Conservation (phyloP, 2,113 vertebrate genomes). For the Lota lota region DNA sequence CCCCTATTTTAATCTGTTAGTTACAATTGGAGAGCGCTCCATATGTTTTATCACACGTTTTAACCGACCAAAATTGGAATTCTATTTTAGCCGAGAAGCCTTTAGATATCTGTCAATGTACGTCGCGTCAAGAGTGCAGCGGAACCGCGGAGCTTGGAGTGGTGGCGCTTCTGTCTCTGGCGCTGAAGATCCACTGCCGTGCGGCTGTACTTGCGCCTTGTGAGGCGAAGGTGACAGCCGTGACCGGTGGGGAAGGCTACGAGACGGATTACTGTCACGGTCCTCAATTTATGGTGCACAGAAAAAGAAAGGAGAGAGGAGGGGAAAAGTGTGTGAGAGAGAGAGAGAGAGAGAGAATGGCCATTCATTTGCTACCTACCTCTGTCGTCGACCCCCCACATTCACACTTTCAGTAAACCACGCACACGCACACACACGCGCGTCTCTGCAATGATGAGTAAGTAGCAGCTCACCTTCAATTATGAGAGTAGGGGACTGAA, state of each 20-base stretch:
- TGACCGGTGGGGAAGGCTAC: constrained; percentile 45
- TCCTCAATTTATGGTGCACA: constrained; percentile 26
- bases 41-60: constrained; percentile 43
- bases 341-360: constrained; percentile 22
- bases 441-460: neutral
- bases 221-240: constrained; percentile 53
- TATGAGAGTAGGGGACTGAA: neutral
- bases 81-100: constrained; percentile 49
- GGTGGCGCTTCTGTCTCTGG: constrained; percentile 38
- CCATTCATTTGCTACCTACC: constrained; percentile 21
- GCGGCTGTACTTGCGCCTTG: constrained; percentile 36
- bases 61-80: constrained; percentile 53
- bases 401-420: no score
- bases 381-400: constrained; percentile 10
- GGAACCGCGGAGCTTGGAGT: constrained; percentile 26
- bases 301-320: neutral
- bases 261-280: constrained; percentile 59
- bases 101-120: constrained; percentile 47
- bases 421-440: no score
- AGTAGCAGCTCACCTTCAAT: neutral
- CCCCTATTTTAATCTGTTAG: constrained; percentile 46
- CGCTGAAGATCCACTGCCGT: constrained; percentile 43
- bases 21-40: constrained; percentile 40
- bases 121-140: constrained; percentile 33
- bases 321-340: neutral